Evolutionary conservation across 1,140 invertebrate genomes (phyloP).

Genomic region (Asbolus verrucosus): DNA sequence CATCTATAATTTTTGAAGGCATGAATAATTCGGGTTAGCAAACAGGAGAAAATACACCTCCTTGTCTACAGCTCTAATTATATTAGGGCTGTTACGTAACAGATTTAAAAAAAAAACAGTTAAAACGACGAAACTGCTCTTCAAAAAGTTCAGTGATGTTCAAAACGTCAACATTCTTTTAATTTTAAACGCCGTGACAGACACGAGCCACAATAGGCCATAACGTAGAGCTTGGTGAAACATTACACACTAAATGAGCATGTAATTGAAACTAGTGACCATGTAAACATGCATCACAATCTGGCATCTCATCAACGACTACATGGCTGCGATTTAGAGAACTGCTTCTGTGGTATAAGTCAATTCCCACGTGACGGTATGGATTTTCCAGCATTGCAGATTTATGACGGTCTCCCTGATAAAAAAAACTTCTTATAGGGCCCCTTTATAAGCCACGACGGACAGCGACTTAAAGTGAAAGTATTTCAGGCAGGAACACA

Average conservation of each 20-base stretch:
- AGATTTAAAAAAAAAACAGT: too few relatives aligned
- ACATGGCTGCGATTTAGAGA: constrained; percentile 31
- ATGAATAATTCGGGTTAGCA: too few relatives aligned
- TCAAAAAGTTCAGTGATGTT: too few relatives aligned
- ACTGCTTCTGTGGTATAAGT: constrained; percentile 7
- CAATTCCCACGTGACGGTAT: constrained; percentile 21
- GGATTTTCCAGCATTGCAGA: constrained; percentile 11
- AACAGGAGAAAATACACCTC: too few relatives aligned
- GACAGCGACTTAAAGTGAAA: background rate
- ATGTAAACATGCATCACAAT: constrained; percentile 43
- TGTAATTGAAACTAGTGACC: constrained; percentile 40
- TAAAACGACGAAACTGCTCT: too few relatives aligned
- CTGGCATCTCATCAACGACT: constrained; percentile 35
- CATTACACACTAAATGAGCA: constrained; percentile 42
- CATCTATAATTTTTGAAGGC: too few relatives aligned
- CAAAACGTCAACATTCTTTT: too few relatives aligned
- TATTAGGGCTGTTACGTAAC: too few relatives aligned
- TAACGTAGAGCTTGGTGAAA: background rate
- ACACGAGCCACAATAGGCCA: background rate
- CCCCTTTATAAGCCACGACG: constrained; percentile 17
- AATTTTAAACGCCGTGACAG: background rate
- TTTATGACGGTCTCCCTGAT: constrained; percentile 2
- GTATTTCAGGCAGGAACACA: constrained; percentile 2
- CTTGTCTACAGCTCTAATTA: too few relatives aligned
- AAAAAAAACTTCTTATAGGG: constrained; percentile 28